These are phyloP conservation scores for Petromus typicus DNA, from an alignment of 2,113 vertebrate genomes.

Conservation along the genomic window DNA sequence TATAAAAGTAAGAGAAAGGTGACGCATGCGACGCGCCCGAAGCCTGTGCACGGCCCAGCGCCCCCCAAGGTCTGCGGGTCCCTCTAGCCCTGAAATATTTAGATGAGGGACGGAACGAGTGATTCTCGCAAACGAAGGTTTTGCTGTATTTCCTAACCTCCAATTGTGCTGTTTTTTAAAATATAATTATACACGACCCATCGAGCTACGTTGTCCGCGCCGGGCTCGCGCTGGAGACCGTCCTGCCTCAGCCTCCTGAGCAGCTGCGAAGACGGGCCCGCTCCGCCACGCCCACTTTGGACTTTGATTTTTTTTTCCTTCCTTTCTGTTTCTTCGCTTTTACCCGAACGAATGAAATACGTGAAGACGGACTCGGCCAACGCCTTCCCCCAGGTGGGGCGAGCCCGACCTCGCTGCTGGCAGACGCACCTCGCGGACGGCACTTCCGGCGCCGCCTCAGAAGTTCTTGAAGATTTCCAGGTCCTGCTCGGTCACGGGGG, in stretches of 20 bases:
- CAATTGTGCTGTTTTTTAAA: too few species aligned
- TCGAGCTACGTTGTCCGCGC: not conserved
- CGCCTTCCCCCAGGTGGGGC: too few species aligned
- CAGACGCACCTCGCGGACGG: not conserved
- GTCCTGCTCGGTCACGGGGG: slow-evolving; percentile 90
- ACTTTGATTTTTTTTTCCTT: rapidly evolving
- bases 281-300: not conserved
- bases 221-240: not conserved
- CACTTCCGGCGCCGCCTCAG: slow-evolving; percentile 78
- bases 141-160: not conserved
- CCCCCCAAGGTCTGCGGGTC: too few species aligned
- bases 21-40: too few species aligned
- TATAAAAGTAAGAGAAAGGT: not conserved
- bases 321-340: rapidly evolving
- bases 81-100: not conserved
- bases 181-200: not conserved
- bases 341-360: rapidly evolving
- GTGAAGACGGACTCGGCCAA: rapidly evolving
- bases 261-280: not conserved
- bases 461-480: slow-evolving; percentile 96
- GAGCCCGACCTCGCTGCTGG: too few species aligned
- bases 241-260: not conserved
- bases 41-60: not conserved
- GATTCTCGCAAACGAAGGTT: not conserved
- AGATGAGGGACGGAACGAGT: not conserved